phyloP scores from a whole-genome alignment of 1,140 invertebrate genomes.

The Drosophila obscura region DNA sequence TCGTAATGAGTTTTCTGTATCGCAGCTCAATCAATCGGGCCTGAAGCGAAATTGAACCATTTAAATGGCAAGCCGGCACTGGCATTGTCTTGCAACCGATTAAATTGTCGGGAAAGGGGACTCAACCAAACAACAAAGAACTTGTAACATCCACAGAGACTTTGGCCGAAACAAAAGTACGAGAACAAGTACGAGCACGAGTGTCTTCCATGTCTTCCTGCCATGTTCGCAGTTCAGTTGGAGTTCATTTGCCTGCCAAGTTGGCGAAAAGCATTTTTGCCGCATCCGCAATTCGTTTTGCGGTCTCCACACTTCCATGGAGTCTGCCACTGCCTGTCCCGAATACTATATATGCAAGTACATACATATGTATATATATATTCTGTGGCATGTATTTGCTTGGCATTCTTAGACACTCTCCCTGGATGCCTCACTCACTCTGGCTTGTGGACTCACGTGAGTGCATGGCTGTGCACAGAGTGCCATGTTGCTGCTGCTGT shows the following conservation, averaged over 20 bases:
- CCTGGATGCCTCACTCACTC: background rate
- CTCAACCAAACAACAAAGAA: constrained; percentile 4
- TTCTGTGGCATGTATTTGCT: constrained; percentile 54
- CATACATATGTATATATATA: constrained; percentile 33
- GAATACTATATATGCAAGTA: constrained; percentile 16
- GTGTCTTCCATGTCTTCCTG: background rate
- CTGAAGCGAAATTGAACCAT: constrained; percentile 53
- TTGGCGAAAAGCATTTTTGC: constrained; percentile 72
- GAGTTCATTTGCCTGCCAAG: constrained; percentile 77
- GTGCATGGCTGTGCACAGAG: constrained; percentile 48
- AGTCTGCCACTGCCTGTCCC: constrained; percentile 29
- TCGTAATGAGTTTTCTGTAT: constrained; percentile 76
- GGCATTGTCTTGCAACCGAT: constrained; percentile 62
- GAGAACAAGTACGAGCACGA: background rate
- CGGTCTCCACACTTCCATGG: constrained; percentile 38
- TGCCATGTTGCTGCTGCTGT: constrained; percentile 7
- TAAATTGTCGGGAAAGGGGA: constrained; percentile 48
- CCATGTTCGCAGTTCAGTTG: constrained; percentile 35
- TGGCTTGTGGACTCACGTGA: constrained; percentile 26
- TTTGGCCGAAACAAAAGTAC: constrained; percentile 17
- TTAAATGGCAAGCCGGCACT: constrained; percentile 43
- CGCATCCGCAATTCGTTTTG: constrained; percentile 74
- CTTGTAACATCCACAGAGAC: constrained; percentile 18
- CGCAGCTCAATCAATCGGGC: constrained; percentile 70
- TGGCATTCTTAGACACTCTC: constrained; percentile 33